Base-by-base conservation (phyloP, 2,113 vertebrate genomes). In the Sula dactylatra region DNA sequence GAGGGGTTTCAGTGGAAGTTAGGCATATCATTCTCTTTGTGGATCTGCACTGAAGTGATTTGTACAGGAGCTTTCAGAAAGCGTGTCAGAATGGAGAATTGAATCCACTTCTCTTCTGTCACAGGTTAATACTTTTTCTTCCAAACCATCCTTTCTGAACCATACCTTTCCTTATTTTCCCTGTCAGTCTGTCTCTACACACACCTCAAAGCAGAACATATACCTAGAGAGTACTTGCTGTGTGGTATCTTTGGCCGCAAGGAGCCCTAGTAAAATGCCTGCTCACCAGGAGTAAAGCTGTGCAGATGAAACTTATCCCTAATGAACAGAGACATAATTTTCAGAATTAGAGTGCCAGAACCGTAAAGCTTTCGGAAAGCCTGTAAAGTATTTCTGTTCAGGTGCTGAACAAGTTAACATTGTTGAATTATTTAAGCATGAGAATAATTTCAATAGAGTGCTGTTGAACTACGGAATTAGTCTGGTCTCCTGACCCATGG, bases 331-430 rank as follows among this genome's bases (percentile, higher is more conserved):
- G 42, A 62, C 26, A 18, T 84, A 58, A 83, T 88, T 94, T 95
- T 70, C 78, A 94, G 76, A 90, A 80, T 86, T 64, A 84, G 76
- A 71, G n/a, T 73, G 32, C 58, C 74, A 86, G 72, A 72, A 88
- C 38, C 9, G 2, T 34, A 80, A 80, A 93, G 71, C 89, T 84
- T 93, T 95, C 74, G 50, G 69, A 95, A 96, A 94, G 78, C 86
- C 69, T 96, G 88, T 61, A 13, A 94, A 94, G 74, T 94, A 84
- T 95, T 95, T 94, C 59, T 96, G 61, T 83, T 93, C 66, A 89
- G 95, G 88, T 89, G 42, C 67, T 69, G 77, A 95, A 95, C 80
- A 90, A 82, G 59, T 96, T 96, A 92, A 90, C 71, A 71, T 70
- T 94, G 89, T 87, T 93, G 58, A 82, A 87, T 90, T 86, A 86